These are phyloP conservation scores for Rhopalosiphum maidis DNA, from an alignment of 1,140 invertebrate genomes.

Conservation along the genomic window DNA sequence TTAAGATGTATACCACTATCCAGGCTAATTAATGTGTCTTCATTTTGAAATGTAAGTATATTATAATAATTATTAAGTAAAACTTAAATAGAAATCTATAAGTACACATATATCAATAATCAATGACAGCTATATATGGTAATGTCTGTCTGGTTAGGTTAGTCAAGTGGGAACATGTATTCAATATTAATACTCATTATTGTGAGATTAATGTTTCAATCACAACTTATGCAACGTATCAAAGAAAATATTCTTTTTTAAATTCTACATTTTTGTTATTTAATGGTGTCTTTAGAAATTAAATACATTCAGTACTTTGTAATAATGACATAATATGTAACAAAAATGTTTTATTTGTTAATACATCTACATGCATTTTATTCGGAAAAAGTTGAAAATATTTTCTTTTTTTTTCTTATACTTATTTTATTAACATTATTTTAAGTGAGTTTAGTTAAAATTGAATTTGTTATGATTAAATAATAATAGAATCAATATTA, in stretches of 20 bases:
- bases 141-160: constrained; percentile 21
- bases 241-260: not conserved
- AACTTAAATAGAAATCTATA: constrained; percentile 20
- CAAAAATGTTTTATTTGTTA: too few relatives aligned
- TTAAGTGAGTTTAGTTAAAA: not conserved
- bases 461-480: not conserved
- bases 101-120: not conserved
- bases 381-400: not conserved
- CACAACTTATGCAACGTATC: not conserved
- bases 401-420: not conserved
- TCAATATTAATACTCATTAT: not conserved
- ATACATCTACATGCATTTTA: too few relatives aligned
- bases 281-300: not conserved
- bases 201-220: constrained; percentile 22
- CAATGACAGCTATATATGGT: constrained; percentile 37
- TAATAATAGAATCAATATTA: not conserved
- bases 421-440: not conserved
- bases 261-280: not conserved
- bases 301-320: not conserved
- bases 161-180: constrained; percentile 7
- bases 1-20: not conserved
- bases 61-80: not conserved
- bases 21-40: not conserved
- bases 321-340: not conserved
- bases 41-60: not conserved